phyloP scores from a whole-genome alignment of 2,113 vertebrate genomes.

The Thalassoma bifasciatum region DNA sequence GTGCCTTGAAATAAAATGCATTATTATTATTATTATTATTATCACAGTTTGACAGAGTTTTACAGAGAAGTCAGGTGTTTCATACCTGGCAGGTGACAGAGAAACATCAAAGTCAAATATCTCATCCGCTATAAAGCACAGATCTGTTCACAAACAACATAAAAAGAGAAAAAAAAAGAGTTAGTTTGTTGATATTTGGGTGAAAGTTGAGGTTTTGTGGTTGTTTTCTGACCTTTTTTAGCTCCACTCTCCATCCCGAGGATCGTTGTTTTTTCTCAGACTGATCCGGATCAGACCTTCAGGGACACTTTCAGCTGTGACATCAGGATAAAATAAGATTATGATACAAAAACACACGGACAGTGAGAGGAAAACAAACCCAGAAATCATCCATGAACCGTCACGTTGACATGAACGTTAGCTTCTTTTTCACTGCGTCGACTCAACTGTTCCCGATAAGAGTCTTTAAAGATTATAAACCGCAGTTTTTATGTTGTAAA shows the following conservation, averaged over 20 bases:
- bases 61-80: too few species aligned
- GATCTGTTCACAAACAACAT: conserved; percentile 53
- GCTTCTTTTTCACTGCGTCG: conserved; percentile 6
- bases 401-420: conserved; percentile 7
- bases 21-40: too few species aligned
- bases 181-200: too few species aligned
- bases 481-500: rapidly evolving
- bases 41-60: too few species aligned
- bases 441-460: background rate
- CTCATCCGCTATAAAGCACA: conserved; percentile 78
- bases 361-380: background rate
- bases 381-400: background rate
- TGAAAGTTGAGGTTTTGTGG: background rate
- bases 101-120: conserved; percentile 85
- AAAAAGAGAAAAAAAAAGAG: background rate
- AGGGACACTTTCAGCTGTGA: background rate
- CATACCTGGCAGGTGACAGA: conserved; percentile 82
- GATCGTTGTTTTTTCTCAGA: conserved; percentile 4
- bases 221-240: conserved; percentile 46
- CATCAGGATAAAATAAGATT: background rate
- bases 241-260: conserved; percentile 58
- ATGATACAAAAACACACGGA: background rate
- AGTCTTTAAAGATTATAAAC: too few species aligned
- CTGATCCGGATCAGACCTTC: conserved; percentile 21
- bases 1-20: too few species aligned